Conservation (phyloP, 2,797 vertebrate genomes). For the Sciaenops ocellatus region DNA sequence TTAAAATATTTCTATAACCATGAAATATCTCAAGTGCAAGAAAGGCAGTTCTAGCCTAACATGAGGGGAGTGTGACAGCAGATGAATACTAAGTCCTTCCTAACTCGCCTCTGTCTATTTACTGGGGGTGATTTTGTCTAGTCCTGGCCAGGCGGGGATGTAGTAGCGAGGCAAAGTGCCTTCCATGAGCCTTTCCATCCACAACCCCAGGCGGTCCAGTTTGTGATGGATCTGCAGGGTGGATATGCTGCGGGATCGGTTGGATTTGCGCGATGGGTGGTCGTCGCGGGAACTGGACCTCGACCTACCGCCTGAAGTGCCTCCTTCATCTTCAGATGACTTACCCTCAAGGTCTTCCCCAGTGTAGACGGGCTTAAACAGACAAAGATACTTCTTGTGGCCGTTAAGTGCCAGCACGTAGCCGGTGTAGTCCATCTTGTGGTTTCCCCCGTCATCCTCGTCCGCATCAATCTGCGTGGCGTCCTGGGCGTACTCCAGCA, state of each 20-base stretch:
- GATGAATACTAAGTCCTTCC: conserved; percentile 22
- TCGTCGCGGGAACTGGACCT: conserved; percentile 80
- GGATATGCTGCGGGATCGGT: conserved; percentile 79
- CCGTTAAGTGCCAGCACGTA: conserved; percentile 96
- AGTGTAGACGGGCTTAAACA: conserved; percentile 92
- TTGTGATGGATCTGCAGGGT: conserved; percentile 92
- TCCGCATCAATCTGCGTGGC: conserved; percentile 90
- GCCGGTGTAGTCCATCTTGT: conserved; percentile 90
- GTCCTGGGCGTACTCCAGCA: conserved; percentile 93
- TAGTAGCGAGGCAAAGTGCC: conserved; percentile 96
- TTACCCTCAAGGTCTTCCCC: conserved; percentile 83
- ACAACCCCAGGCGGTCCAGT: conserved; percentile 93
- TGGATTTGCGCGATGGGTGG: conserved; percentile 81
- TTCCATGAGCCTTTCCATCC: conserved; percentile 98
- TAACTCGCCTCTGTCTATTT: conserved; percentile 70
- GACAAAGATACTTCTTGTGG: conserved; percentile 97
- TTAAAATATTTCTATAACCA: conserved; percentile 41
- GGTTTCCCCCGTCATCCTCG: conserved; percentile 87
- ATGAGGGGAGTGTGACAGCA: conserved; percentile 15
- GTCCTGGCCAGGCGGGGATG: conserved; percentile 93
- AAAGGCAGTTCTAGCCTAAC: conserved; percentile 33
- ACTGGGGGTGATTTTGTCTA: conserved; percentile 88
- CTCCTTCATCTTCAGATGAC: conserved; percentile 85
- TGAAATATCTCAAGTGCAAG: conserved; percentile 59
- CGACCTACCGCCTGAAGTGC: conserved; percentile 41